Percentiles rank a stretch among this genome's conserved stretches.
phyloP scores from a whole-genome alignment of 2,797 vertebrate genomes.

The Anas flavirostris region DNA sequence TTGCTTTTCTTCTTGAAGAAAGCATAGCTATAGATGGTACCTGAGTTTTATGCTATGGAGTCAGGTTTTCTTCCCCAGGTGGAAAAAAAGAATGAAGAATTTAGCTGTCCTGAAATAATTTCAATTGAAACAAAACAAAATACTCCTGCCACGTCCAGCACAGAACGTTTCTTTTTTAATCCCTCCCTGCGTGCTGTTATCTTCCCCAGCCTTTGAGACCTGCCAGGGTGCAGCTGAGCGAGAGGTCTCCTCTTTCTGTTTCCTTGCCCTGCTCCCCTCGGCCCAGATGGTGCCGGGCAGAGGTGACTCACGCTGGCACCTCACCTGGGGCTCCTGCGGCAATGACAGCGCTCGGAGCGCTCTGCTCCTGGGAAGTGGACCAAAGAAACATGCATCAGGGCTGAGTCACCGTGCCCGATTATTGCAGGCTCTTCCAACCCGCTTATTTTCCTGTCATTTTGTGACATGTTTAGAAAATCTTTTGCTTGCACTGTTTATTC shows the following conservation, averaged over 20 bases:
- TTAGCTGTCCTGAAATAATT: not conserved
- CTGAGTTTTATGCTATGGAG: not conserved
- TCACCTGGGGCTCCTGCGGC: not conserved
- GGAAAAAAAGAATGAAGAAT: not conserved
- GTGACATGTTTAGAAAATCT: not conserved
- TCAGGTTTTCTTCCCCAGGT: not conserved
- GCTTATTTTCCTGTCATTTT: not conserved
- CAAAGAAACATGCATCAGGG: not conserved
- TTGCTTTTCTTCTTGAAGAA: not conserved
- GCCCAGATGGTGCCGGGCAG: not conserved
- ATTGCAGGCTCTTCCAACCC: not conserved
- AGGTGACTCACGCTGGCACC: conserved; percentile 25
- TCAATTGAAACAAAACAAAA: not conserved
- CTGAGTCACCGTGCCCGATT: conserved; percentile 40
- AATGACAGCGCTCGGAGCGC: not conserved
- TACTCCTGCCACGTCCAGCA: not conserved
- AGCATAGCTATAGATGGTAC: not conserved
- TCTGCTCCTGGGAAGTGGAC: not conserved
- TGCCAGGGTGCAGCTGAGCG: not conserved
- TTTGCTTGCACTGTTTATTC: not conserved
- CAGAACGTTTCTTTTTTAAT: not conserved
- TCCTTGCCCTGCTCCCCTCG: not conserved
- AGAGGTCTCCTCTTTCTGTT: not conserved
- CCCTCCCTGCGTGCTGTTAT: not conserved
- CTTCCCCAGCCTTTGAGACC: not conserved